phyloP scores from a whole-genome alignment of 2,113 vertebrate species.

The Larimichthys polyactis region DNA sequence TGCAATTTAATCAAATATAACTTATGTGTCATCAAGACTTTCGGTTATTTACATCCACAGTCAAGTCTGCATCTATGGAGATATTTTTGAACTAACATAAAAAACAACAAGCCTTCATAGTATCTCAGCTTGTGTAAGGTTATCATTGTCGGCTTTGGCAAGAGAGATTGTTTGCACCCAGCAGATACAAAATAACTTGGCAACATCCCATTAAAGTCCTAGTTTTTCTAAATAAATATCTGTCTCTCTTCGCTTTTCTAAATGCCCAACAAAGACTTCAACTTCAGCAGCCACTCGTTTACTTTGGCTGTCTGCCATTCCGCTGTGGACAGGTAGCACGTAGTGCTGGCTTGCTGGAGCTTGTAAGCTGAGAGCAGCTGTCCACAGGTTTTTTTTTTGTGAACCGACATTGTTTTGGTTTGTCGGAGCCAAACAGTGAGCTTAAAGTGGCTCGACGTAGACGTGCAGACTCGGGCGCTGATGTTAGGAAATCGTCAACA shows the following conservation, averaged over 20 bases:
- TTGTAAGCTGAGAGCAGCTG: conserved; percentile 48
- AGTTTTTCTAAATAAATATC: conserved; percentile 25
- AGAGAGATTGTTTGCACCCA: neutral
- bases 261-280: conserved; percentile 36
- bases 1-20: neutral
- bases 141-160: neutral
- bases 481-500: neutral
- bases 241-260: conserved; percentile 26
- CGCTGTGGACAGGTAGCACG: conserved; percentile 44
- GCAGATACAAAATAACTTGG: conserved; percentile 11
- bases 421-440: conserved; percentile 37
- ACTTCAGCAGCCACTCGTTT: conserved; percentile 36
- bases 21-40: neutral
- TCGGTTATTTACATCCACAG: neutral
- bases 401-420: conserved; percentile 46
- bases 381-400: conserved; percentile 2
- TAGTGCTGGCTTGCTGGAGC: conserved; percentile 22
- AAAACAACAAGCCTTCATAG: neutral
- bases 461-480: conserved; percentile 9
- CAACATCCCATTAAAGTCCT: conserved; percentile 8
- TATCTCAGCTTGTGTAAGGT: neutral
- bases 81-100: neutral
- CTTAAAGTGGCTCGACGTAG: neutral
- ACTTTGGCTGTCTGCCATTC: conserved; percentile 54
- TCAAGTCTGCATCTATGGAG: neutral